Conservation (phyloP, 2,888 invertebrate genomes). For the Chymomyza amoena region DNA sequence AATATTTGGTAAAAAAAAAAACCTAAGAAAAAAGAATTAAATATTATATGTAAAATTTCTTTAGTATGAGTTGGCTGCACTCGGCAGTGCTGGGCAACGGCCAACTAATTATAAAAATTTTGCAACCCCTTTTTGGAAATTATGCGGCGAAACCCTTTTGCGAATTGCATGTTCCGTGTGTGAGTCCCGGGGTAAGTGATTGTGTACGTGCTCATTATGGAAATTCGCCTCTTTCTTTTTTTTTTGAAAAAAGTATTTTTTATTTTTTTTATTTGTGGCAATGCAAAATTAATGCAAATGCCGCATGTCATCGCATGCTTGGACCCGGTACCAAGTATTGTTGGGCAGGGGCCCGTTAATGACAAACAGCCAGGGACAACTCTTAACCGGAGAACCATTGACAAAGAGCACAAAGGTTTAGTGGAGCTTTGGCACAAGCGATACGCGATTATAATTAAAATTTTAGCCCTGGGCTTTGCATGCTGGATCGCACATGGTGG, state of each 20-base stretch:
- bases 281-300: conserved; percentile 69
- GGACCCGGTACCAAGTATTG: conserved; percentile 3
- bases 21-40: conserved; percentile 29
- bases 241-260: conserved; percentile 15
- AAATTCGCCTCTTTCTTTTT: conserved; percentile 56
- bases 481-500: conserved; percentile 20
- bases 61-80: conserved; percentile 48
- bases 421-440: conserved; percentile 57
- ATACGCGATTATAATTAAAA: conserved; percentile 73
- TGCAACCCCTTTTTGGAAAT: conserved; percentile 51
- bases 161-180: conserved; percentile 41
- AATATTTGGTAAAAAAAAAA: conserved; percentile 58
- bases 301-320: conserved; percentile 26
- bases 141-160: conserved; percentile 38
- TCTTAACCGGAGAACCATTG: background rate
- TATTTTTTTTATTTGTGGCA: conserved; percentile 22
- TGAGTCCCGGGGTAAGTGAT: conserved; percentile 57
- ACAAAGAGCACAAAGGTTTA: conserved; percentile 54
- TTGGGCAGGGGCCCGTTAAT: conserved; percentile 38
- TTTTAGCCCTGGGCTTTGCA: conserved; percentile 53
- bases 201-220: conserved; percentile 73
- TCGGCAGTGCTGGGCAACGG: conserved; percentile 63
- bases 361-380: conserved; percentile 30
- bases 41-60: conserved; percentile 33
- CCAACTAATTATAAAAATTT: conserved; percentile 67